Evolutionary conservation across 2,888 invertebrate species (phyloP).

Genomic region (Geophilus truncorum): DNA sequence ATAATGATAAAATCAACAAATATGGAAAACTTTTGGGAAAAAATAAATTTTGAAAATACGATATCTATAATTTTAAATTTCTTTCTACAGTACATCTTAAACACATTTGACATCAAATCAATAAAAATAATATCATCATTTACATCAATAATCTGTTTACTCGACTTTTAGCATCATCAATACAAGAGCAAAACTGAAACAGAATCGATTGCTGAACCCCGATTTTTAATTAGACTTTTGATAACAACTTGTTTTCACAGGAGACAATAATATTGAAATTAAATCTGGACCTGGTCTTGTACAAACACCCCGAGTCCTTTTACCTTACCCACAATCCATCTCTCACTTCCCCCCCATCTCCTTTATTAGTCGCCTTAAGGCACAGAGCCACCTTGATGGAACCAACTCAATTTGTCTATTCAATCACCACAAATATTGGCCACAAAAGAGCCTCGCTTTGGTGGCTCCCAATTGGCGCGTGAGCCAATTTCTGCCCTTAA

Average conservation of each 20-base stretch:
- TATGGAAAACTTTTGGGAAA: too few relatives aligned
- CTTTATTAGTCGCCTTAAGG: slow-evolving; percentile 18
- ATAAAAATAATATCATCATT: too few relatives aligned
- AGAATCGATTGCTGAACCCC: background rate
- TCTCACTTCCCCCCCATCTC: too few relatives aligned
- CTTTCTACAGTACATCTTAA: too few relatives aligned
- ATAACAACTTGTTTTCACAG: background rate
- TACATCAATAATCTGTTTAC: too few relatives aligned
- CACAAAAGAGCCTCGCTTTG: slow-evolving; percentile 27
- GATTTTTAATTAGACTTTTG: background rate
- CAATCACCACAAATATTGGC: slow-evolving; percentile 30
- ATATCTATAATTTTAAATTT: too few relatives aligned
- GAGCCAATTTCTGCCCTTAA: background rate
- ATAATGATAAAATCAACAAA: too few relatives aligned
- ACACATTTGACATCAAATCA: too few relatives aligned
- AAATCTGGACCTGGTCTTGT: background rate
- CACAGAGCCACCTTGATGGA: background rate
- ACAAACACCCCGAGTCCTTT: background rate
- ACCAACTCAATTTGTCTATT: slow-evolving; percentile 22
- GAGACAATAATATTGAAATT: background rate
- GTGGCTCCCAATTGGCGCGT: background rate
- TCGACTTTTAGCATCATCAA: too few relatives aligned
- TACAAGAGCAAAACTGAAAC: too few relatives aligned
- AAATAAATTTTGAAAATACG: too few relatives aligned
- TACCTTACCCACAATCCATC: background rate